Evolutionary conservation across 2,113 vertebrate genomes (phyloP).

Genomic region (Chloropsis cyanopogon): DNA sequence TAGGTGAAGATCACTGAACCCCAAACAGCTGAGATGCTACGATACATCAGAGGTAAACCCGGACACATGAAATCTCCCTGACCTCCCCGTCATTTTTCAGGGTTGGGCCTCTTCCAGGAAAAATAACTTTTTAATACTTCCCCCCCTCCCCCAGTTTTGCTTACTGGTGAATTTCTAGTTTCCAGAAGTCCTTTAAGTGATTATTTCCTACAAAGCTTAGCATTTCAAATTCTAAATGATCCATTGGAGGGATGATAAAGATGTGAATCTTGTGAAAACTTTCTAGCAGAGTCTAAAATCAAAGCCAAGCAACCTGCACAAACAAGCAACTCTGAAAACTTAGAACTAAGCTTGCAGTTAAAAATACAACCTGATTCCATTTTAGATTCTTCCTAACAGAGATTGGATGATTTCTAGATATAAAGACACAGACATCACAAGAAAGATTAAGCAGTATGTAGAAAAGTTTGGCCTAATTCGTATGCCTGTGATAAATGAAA

Average conservation of each 20-base stretch:
- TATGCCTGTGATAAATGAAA: slow-evolving; percentile 11
- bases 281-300: not conserved
- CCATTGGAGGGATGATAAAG: not conserved
- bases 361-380: not conserved
- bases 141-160: not conserved
- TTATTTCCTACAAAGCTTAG: not conserved
- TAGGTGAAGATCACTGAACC: not conserved
- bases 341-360: not conserved
- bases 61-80: not conserved
- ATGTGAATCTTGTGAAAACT: not conserved
- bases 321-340: not conserved
- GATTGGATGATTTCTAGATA: not conserved
- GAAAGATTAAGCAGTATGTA: not conserved
- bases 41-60: not conserved
- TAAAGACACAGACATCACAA: not conserved
- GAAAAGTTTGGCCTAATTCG: not conserved
- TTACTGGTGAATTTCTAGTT: not conserved
- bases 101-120: not conserved
- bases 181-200: not conserved
- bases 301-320: not conserved
- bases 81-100: not conserved
- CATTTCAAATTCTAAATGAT: not conserved
- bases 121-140: not conserved
- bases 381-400: not conserved
- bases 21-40: not conserved